phyloP scores from a whole-genome alignment of 2,113 vertebrate genomes.

The Phrynosoma blainvillii region DNA sequence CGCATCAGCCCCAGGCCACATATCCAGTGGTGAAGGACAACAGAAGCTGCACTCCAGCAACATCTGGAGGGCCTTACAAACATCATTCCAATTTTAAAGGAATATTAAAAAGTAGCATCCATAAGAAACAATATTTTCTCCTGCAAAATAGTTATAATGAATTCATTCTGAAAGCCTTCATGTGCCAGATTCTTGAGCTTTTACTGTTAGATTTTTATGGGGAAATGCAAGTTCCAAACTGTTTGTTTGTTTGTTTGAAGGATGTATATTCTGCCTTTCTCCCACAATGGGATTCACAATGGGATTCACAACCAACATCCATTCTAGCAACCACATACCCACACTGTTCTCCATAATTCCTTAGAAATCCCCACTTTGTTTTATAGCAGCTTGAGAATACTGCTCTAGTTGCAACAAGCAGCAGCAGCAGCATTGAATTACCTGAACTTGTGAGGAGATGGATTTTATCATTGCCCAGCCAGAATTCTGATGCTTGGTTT shows the following conservation, averaged over 20 bases:
- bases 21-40: not conserved
- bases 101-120: not conserved
- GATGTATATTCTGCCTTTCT: too few species aligned
- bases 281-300: too few species aligned
- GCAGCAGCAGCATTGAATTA: not conserved
- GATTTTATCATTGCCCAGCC: slow-evolving; percentile 38
- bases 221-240: not conserved
- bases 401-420: not conserved
- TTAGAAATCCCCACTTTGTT: not conserved
- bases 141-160: not conserved
- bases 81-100: too few species aligned
- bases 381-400: not conserved
- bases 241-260: too few species aligned
- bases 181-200: not conserved
- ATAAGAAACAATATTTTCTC: not conserved
- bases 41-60: not conserved
- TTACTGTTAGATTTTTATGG: not conserved
- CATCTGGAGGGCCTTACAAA: not conserved
- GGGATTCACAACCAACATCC: not conserved
- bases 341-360: not conserved
- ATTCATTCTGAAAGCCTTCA: not conserved
- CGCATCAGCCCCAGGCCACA: not conserved
- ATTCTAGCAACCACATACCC: not conserved
- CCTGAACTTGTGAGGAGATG: slow-evolving; percentile 27
- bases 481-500: slow-evolving; percentile 37